A percentile compares a stretch with the other conserved stretches of the same genome.
These are phyloP conservation scores for Hippolais icterina DNA, from an alignment of 2,113 vertebrate species.

Conservation along the genomic window DNA sequence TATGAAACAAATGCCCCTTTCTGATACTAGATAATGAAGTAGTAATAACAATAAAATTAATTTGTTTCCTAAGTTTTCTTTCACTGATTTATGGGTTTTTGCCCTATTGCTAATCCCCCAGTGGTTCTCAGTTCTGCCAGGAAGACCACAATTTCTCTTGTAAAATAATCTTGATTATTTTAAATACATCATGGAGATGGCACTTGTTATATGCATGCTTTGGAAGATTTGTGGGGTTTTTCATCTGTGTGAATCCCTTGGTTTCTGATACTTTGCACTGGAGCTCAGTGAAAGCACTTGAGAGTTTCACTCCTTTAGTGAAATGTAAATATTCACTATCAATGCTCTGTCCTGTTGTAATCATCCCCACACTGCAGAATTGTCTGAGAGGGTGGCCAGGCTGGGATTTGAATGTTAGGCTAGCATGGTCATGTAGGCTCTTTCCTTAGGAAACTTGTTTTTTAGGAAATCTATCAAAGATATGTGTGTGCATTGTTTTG, in stretches of 20 bases:
- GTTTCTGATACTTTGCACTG: background rate
- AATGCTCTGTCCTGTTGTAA: background rate
- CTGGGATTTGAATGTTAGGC: background rate
- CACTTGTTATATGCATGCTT: background rate
- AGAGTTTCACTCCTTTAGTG: background rate
- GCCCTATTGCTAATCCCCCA: background rate
- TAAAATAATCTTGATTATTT: background rate
- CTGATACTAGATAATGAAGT: background rate
- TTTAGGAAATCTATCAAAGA: background rate
- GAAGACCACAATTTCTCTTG: background rate
- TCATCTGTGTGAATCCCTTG: background rate
- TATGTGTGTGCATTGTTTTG: fast-evolving
- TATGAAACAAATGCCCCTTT: background rate
- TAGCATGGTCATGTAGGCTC: fast-evolving
- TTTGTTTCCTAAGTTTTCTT: background rate
- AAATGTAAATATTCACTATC: background rate
- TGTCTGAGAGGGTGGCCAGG: background rate
- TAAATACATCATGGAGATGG: background rate
- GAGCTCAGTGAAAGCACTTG: background rate
- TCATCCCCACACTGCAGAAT: fast-evolving
- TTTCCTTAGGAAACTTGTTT: background rate
- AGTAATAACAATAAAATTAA: background rate
- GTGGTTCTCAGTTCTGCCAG: background rate
- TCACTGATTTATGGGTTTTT: background rate
- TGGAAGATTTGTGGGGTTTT: background rate